Conservation (phyloP, 1,140 invertebrate species). For the Hyposmocoma kahamanoa region DNA sequence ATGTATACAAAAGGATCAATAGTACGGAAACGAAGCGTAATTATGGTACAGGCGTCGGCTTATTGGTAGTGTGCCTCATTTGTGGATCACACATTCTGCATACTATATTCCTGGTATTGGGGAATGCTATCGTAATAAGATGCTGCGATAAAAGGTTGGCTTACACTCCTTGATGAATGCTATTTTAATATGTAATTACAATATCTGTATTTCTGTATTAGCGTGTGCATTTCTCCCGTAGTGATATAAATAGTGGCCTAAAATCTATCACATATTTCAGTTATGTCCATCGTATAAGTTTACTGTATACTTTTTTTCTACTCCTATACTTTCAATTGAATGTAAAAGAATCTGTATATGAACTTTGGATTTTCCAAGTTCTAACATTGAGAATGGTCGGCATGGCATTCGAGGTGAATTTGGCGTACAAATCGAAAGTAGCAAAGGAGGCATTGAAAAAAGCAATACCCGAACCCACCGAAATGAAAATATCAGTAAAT, state of each 20-base stretch:
- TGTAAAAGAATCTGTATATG: no score
- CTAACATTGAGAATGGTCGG: conserved; percentile 53
- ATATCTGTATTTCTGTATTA: no score
- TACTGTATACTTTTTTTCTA: conserved; percentile 48
- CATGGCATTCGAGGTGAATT: conserved; percentile 48
- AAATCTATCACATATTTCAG: conserved; percentile 23
- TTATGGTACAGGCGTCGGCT: conserved; percentile 47
- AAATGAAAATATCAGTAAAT: no score
- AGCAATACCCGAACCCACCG: no score
- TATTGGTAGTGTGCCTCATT: conserved; percentile 37
- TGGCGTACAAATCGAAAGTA: conserved; percentile 16
- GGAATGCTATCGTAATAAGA: conserved; percentile 55
- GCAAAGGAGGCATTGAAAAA: no score
- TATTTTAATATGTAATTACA: no score
- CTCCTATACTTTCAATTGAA: conserved; percentile 45
- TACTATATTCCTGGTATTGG: conserved; percentile 42
- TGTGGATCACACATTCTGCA: conserved; percentile 42
- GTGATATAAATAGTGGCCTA: no score
- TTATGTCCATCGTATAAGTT: conserved; percentile 48
- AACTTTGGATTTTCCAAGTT: conserved; percentile 49
- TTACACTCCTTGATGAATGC: no score
- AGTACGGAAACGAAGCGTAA: conserved; percentile 36
- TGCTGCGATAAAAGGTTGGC: conserved; percentile 50
- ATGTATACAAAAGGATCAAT: conserved; percentile 43
- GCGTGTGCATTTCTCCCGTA: no score